phyloP scores from a whole-genome alignment of 2,888 invertebrate species.

The Drosophila pseudotalamancana region DNA sequence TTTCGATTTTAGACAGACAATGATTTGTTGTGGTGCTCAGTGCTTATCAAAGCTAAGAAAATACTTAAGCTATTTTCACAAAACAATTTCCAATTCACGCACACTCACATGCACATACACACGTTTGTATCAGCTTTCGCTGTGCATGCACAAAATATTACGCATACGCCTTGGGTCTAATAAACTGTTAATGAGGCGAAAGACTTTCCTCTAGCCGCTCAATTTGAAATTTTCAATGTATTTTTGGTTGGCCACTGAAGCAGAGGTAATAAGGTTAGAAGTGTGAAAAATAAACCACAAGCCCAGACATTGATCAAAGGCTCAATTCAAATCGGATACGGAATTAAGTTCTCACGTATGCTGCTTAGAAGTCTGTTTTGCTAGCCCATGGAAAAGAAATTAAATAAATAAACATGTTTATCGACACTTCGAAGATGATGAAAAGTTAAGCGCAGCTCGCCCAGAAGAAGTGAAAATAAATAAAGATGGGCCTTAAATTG shows the following conservation, averaged over 20 bases:
- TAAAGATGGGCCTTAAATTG: conserved; percentile 35
- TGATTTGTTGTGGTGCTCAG: conserved; percentile 55
- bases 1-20: conserved; percentile 66
- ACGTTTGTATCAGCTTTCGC: conserved; percentile 15
- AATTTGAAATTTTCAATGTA: conserved; percentile 23
- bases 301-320: conserved; percentile 49
- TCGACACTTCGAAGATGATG: conserved; percentile 23
- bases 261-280: conserved; percentile 53
- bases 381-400: conserved; percentile 1
- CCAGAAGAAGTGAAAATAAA: conserved; percentile 15
- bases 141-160: conserved; percentile 39
- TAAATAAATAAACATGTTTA: conserved; percentile 20
- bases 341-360: neutral
- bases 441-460: conserved; percentile 35
- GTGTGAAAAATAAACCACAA: conserved; percentile 2
- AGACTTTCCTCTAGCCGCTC: conserved; percentile 9
- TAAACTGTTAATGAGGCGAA: conserved; percentile 46
- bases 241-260: conserved; percentile 46
- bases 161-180: conserved; percentile 33
- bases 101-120: conserved; percentile 6
- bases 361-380: neutral
- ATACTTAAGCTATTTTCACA: conserved; percentile 51
- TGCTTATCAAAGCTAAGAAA: conserved; percentile 38
- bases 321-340: conserved; percentile 19
- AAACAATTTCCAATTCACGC: conserved; percentile 36